Evolutionary conservation across 2,113 vertebrate genomes (phyloP), one percentile per base, ranked within the genome.

Genomic region (Seriola quinqueradiata): DNA sequence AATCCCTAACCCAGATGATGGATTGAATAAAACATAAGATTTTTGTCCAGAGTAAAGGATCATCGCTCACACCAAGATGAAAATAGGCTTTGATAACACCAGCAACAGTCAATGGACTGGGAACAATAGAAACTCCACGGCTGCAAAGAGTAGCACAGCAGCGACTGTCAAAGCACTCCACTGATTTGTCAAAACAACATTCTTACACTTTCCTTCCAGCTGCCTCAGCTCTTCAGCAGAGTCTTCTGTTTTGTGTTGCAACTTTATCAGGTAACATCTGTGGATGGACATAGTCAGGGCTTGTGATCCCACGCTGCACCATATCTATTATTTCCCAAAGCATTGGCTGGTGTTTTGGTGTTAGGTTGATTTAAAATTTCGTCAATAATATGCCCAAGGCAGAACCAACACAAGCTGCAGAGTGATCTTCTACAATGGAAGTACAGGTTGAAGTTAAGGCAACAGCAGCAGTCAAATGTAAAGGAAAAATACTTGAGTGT

Each of bases 101-200:
- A 70, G 70, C 48, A 77, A 73, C 77, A 79, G 61, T 78, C 82
- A 57, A 9, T 11, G 36, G 71, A 25, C 46, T 19, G 46, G 40
- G 40, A 82, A 84, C 75, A 78, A 86, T 65, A 61, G 61, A 64
- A 65, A 75, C 63, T 60, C 70, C 36, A 8, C 3, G 40, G 59
- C 32, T 46, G 46, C 64, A 76, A 21, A 74, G 70, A 86, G 73
- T 60, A 75, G 63, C 81, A 48, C 78, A 68, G 83, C 63, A 4
- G 75, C 8, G 12, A 58, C 77, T 69, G 79, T 84, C 83, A 79
- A 38, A 81, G 85, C 76, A 11, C 65, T 83, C 58, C 38, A 11
- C 77, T 79, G 79, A 75, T 79, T 69, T 87, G 75, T 89, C 88
- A 84, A 70, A 89, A 83, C 72, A 86, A 63, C 81, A 50, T 77